Conservation (phyloP, 2,797 vertebrate species). For the Myioborus miniatus region DNA sequence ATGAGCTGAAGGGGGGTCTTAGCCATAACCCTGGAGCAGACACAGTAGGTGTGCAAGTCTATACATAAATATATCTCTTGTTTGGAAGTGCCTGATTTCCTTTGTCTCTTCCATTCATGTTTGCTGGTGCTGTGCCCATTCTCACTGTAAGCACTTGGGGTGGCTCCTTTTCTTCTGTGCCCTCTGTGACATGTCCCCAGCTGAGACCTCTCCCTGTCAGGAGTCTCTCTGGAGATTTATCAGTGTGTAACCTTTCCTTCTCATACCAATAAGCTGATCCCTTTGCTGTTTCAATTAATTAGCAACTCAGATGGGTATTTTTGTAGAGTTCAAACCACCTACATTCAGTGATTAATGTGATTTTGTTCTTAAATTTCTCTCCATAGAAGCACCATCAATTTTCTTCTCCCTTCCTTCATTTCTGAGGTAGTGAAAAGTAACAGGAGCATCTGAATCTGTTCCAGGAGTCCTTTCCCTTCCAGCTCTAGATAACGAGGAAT, state of each 20-base stretch:
- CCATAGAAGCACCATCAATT: neutral
- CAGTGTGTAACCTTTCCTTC: neutral
- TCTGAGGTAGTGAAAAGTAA: constrained; percentile 4
- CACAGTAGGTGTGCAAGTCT: neutral
- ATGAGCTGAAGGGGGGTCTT: neutral
- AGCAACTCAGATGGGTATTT: neutral
- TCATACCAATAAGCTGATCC: neutral
- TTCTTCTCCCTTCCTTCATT: neutral
- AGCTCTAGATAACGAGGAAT: constrained; percentile 18
- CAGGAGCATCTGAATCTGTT: neutral
- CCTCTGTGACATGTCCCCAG: neutral
- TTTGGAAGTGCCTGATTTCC: neutral
- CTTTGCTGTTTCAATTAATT: neutral
- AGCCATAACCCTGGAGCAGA: neutral
- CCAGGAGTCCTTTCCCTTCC: neutral
- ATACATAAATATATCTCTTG: neutral
- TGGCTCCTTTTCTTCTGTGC: fast-evolving
- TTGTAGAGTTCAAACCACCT: neutral
- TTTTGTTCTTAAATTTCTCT: constrained; percentile 16
- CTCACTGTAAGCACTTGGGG: neutral
- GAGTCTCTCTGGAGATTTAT: neutral
- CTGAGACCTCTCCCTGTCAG: neutral
- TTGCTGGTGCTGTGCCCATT: neutral
- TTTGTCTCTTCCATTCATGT: neutral
- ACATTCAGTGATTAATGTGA: neutral